Evolutionary conservation across 2,888 invertebrate species (phyloP), one percentile per base, ranked within the genome.

Genomic region (Cloeon dipterum): DNA sequence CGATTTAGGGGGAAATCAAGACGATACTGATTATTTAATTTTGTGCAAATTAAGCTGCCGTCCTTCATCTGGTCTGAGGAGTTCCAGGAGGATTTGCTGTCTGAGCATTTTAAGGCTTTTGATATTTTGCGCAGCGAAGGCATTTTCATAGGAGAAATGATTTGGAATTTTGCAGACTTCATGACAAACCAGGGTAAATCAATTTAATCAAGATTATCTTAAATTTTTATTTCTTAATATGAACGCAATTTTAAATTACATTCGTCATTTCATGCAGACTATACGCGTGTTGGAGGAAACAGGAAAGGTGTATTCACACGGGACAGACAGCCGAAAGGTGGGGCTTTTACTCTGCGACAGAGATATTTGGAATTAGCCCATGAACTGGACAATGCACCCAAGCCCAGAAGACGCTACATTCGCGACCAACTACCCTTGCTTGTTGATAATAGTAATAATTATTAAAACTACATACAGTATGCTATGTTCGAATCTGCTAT

Each of bases 81-180:
- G 45, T 71, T 65, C 47, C 69, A 72, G 47, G 52, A 55, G 10
- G 62, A 62, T 25, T 51, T 67, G 29, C 51, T 68, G 46, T 44
- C 50, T 21, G 51, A 63, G 43, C 61, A 67, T 44, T 68, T 68
- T 46, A 52, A 56, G 42, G 63, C 61, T 0, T 68, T 70, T 48
- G 68, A 71, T 43, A 45, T 44, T 7, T 48, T 65, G 8, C 50
- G 60, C 18, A 44, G 51, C 10, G 47, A 46, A 34, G 47, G 49
- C 2, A 45, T 54, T 39, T 50, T 71, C 14, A 54, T 63, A 2
- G 71, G 71, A 1, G 71, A 72, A 51, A 65, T 70, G 65, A 61
- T 69, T 23, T 72, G 71, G 70, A 71, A 70, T 49, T 71, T 70
- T 53, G 69, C 69, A 3, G 70, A 72, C 50, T 71, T 71, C 46